A percentile compares a stretch with the other conserved stretches of the same genome.
phyloP scores from a whole-genome alignment of 2,113 vertebrate genomes.

The Erythrocebus patas region DNA sequence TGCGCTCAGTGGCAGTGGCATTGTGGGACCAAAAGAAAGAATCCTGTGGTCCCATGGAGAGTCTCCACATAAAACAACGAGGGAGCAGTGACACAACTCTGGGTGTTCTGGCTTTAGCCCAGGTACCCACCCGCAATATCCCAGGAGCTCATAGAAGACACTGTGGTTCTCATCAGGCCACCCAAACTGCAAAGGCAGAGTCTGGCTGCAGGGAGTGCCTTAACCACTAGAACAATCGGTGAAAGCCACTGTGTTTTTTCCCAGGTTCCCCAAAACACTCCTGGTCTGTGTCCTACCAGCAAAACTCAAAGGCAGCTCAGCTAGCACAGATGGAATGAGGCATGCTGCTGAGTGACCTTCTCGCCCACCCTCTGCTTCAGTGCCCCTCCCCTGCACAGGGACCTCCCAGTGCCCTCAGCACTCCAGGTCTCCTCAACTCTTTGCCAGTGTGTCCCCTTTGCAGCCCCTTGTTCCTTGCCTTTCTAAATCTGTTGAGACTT shows the following conservation, averaged over 20 bases:
- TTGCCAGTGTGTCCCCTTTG: background rate
- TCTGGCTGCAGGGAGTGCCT: background rate
- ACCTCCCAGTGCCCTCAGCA: background rate
- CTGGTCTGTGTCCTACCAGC: background rate
- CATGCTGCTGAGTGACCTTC: background rate
- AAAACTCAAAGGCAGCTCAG: background rate
- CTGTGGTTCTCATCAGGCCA: background rate
- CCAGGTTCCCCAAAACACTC: background rate
- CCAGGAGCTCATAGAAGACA: background rate
- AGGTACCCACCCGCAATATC: background rate
- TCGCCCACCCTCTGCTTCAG: background rate
- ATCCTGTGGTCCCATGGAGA: background rate
- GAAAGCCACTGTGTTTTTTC: background rate
- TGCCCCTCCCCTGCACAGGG: background rate
- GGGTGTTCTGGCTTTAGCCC: background rate
- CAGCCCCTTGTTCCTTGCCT: background rate
- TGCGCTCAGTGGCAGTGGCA: background rate
- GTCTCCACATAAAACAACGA: background rate
- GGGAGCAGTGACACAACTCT: background rate
- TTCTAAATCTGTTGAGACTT: background rate
- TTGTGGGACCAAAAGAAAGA: background rate
- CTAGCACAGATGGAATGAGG: background rate
- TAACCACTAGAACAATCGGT: background rate
- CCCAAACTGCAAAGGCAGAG: background rate
- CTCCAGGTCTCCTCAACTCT: background rate